Percentiles rank a stretch among this genome's conserved stretches.
Conservation (phyloP, 2,888 invertebrate genomes). For the Pheosia gnoma region DNA sequence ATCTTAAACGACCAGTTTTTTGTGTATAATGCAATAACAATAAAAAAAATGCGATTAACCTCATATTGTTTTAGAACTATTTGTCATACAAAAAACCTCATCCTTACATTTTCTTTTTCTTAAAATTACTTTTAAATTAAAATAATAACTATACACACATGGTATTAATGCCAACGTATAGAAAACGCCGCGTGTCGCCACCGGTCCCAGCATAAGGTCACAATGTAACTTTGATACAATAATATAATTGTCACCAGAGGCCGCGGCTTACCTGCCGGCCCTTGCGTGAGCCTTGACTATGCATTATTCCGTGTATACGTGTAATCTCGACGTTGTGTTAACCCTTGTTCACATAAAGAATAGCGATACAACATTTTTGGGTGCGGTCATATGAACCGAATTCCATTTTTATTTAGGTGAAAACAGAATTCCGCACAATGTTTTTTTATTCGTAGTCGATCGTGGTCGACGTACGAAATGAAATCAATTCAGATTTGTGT, state of each 20-base stretch:
- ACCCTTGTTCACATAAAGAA: background rate
- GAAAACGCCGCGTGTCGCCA: slow-evolving; percentile 10
- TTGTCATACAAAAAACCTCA: too few relatives aligned
- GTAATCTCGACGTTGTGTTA: slow-evolving; percentile 24
- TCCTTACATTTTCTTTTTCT: background rate
- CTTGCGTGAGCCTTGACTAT: slow-evolving; percentile 13
- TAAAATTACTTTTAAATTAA: background rate
- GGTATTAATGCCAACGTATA: background rate
- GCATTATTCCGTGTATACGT: slow-evolving; percentile 12
- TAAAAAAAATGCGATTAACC: too few relatives aligned
- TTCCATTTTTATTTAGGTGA: background rate
- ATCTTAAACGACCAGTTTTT: too few relatives aligned
- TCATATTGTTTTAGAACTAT: too few relatives aligned
- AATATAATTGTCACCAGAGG: slow-evolving; percentile 42
- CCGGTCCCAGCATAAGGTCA: slow-evolving; percentile 21
- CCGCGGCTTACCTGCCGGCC: slow-evolving; percentile 35
- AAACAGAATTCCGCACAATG: too few relatives aligned
- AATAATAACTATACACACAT: background rate
- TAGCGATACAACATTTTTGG: background rate
- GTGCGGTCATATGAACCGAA: background rate
- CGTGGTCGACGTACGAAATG: too few relatives aligned
- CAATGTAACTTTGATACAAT: slow-evolving; percentile 48
- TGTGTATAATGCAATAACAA: too few relatives aligned
- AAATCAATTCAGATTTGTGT: too few relatives aligned
- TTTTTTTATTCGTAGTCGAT: too few relatives aligned